Evolutionary conservation across 2,888 invertebrate species (phyloP), one percentile per base, ranked within the genome.

Genomic region (Athripsodes cinereus): DNA sequence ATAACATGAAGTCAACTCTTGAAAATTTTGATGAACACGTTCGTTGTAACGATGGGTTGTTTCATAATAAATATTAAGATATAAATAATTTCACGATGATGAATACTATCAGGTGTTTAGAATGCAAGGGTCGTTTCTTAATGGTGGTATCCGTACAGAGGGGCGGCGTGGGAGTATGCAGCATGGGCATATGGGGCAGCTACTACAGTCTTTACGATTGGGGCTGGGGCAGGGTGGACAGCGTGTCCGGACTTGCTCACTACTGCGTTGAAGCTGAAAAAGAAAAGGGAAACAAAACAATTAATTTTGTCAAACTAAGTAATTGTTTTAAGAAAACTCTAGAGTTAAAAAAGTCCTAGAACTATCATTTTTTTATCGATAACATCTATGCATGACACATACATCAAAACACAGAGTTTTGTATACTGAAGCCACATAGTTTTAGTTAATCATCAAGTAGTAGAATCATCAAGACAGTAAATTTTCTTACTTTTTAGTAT

Each of bases 221-320:
- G 64, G 49, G 62, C 59, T 40, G 40, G 40, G 1, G 73, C 79
- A 2, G 81, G 81, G 64, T 82, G 81, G 55, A 75, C 75, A 0
- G 80, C 80, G 60, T 82, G 82, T 1, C 82, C 82, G 62, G 73
- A 71, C 67, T 78, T 76, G 70, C 79, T 81, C 0, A 82, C 82
- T 13, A 82, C 76, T 1, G 82, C 82, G 68, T 82, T 82, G 71
- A 82, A 82, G 57, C 82, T 82, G 68, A 10, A 68, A 69, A 64
- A 63, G 47, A 52, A 34, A 40, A 40, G 10, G 10, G 3, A 26
- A 26, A 26, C 10, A 26, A 26, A 26, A n/a, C n/a, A n/a, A n/a
- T n/a, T n/a, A n/a, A n/a, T n/a, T n/a, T n/a, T n/a, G n/a, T n/a
- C n/a, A n/a, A n/a, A n/a, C n/a, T n/a, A n/a, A n/a, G n/a, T n/a